Evolutionary conservation across 2,113 vertebrate genomes (phyloP).

Genomic region (Anser brachyrhynchus): DNA sequence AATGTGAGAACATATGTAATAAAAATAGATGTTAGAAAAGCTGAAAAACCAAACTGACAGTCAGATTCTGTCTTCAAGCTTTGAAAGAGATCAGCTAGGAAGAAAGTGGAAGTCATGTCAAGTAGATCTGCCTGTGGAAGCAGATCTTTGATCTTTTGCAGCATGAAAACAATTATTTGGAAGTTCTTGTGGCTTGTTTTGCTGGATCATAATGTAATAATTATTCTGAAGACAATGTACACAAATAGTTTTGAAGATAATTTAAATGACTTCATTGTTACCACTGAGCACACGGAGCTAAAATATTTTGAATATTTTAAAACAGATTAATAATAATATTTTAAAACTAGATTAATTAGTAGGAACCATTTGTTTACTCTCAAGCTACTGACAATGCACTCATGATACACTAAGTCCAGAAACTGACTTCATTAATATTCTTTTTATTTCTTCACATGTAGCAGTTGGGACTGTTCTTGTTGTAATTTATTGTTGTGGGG

Average conservation of each 20-base stretch:
- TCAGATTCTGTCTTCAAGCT: background rate
- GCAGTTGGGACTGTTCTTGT: background rate
- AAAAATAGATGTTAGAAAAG: background rate
- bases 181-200: background rate
- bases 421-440: background rate
- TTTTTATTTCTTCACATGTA: background rate
- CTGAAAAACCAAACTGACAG: background rate
- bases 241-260: background rate
- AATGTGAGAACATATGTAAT: background rate
- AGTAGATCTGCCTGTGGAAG: background rate
- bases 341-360: background rate
- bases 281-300: background rate
- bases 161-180: background rate
- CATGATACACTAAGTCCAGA: background rate
- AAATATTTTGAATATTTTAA: background rate
- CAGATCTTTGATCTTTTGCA: background rate
- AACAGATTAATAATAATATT: background rate
- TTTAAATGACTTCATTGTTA: background rate
- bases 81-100: background rate
- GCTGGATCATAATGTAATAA: background rate
- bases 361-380: background rate
- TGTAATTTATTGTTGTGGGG: background rate
- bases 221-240: background rate
- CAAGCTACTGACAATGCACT: background rate
- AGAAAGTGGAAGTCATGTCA: background rate